Percentiles rank a stretch among this genome's conserved stretches.
These are phyloP conservation scores for Trochalopteron elliotii DNA, from an alignment of 2,113 vertebrate genomes.

Conservation along the genomic window DNA sequence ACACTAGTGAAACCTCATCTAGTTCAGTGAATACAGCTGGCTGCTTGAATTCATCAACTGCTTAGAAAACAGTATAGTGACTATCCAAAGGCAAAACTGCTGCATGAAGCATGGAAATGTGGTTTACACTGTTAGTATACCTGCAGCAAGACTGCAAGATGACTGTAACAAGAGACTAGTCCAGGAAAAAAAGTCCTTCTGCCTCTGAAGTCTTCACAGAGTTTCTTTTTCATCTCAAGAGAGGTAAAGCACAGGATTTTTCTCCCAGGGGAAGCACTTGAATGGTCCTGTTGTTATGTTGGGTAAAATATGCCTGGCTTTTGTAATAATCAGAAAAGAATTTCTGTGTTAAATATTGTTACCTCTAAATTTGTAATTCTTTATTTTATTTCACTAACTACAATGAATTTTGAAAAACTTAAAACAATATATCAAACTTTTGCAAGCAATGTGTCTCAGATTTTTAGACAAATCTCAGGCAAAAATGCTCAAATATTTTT, in stretches of 20 bases:
- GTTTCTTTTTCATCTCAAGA: not conserved
- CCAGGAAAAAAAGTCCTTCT: not conserved
- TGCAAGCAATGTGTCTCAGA: not conserved
- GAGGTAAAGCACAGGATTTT: not conserved
- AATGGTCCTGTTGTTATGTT: not conserved
- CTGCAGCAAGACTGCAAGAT: not conserved
- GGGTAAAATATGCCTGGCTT: not conserved
- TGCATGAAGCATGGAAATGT: not conserved
- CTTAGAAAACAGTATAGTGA: not conserved
- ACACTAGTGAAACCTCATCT: not conserved
- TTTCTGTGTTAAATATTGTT: not conserved
- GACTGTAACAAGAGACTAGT: not conserved
- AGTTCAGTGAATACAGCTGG: not conserved
- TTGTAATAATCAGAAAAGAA: not conserved
- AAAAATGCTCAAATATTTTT: not conserved
- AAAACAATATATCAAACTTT: not conserved
- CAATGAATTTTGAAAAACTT: not conserved
- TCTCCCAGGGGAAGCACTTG: not conserved
- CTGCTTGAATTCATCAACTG: not conserved
- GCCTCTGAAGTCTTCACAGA: not conserved
- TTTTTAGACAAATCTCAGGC: not conserved
- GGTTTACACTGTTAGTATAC: not conserved
- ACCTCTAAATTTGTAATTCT: not conserved
- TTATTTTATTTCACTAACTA: not conserved
- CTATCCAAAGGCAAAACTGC: not conserved